Evolutionary conservation across 2,113 vertebrate genomes (phyloP), one percentile per base, ranked within the genome.

Genomic region (Actinemys pallida): DNA sequence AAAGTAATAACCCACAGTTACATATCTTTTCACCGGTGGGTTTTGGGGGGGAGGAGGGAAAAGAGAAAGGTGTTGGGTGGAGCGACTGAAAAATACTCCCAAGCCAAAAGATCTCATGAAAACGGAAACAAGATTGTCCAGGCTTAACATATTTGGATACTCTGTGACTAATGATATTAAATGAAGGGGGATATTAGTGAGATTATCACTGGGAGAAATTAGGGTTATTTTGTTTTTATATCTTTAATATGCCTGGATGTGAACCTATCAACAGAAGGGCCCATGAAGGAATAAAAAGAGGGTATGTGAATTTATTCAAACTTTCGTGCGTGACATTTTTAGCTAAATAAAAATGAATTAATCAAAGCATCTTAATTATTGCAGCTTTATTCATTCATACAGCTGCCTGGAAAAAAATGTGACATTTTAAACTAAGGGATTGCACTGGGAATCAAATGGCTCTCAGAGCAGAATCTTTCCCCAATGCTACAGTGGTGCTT

Each of bases 321-420:
- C 0, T 9, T 45, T 56, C n/a, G 0, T 4, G 75, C 31, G 31
- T 59, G 42, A 83, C 16, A 56, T 59, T 92, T 93, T 83, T 75
- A 93, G 17, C 92, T 83, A 92, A 95, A 90, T 78, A 54, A 8
- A 92, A 94, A 94, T n/a, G 89, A 95, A 93, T 76, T 16, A 84
- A 92, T 85, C 39, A 12, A 50, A 85, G 31, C 29, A 69, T 92
- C 94, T 89, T 53, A 93, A 89, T 89, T 56, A 59, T 2, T 94
- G 85, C 90, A 92, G 53, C 39, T 72, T 93, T 93, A 92, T 7
- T 69, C 3, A 54, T n/a, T 93, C 59, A 82, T 11, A 69, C 20
- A 87, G 85, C 47, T 84, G n/a, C 14, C 29, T 89, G 45, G 91
- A 47, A 47, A 87, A 87, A 50, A 10, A 80, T 10, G 14, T 86